A percentile compares a stretch with the other conserved stretches of the same genome.
phyloP scores from a whole-genome alignment of 2,888 invertebrate genomes.

The Coelopa pilipes region DNA sequence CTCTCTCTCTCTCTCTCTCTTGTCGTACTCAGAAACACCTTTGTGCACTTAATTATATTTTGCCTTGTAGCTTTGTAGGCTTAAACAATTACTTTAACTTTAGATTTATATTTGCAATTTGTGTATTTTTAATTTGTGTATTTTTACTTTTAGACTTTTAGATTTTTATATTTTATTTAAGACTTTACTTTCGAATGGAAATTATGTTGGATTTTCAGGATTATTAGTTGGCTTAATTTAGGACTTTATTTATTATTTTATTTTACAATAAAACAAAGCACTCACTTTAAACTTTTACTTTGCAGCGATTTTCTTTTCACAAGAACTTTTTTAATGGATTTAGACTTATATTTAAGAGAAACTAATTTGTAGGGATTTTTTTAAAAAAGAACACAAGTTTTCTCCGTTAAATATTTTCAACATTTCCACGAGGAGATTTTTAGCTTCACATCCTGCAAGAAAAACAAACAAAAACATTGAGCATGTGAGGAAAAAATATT shows the following conservation, averaged over 20 bases:
- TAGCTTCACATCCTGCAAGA: too few species aligned
- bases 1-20: constrained; percentile 37
- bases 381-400: too few species aligned
- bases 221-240: background rate
- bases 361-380: too few species aligned
- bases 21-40: constrained; percentile 20
- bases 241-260: too few species aligned
- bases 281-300: too few species aligned
- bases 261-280: too few species aligned
- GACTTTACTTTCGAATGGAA: background rate
- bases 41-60: constrained; percentile 30
- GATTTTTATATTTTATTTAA: background rate
- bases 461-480: too few species aligned
- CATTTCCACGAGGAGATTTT: too few species aligned
- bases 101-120: background rate
- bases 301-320: background rate
- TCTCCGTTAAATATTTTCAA: too few species aligned
- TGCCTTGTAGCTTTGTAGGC: constrained; percentile 18
- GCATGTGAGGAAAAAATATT: too few species aligned
- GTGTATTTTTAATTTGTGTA: background rate
- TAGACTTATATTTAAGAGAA: too few species aligned
- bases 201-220: background rate
- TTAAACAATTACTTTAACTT: constrained; percentile 20
- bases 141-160: background rate
- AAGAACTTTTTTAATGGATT: background rate